A percentile compares a stretch with the other conserved stretches of the same genome.
These are phyloP conservation scores for Monodelphis domestica DNA, from an alignment of 2,797 vertebrate genomes.

Conservation along the genomic window DNA sequence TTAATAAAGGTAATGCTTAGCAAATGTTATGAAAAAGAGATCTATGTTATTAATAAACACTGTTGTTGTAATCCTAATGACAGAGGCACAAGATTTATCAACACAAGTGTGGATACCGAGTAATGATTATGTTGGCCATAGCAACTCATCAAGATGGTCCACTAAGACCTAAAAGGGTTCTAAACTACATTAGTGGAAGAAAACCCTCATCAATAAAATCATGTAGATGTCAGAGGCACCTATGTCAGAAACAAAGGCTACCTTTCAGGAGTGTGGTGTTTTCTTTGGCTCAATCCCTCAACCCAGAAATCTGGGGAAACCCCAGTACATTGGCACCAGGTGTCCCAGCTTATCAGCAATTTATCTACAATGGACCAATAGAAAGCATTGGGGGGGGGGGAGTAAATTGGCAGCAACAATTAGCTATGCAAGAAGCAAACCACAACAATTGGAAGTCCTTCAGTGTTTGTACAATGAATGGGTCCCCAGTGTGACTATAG, in stretches of 20 bases:
- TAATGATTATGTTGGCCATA: not conserved
- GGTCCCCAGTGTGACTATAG: not conserved
- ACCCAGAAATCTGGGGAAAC: not conserved
- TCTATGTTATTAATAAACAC: slow-evolving; percentile 41
- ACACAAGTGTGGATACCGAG: not conserved
- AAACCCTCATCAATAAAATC: not conserved
- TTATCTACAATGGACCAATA: not conserved
- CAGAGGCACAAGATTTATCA: slow-evolving; percentile 30
- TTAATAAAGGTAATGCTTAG: slow-evolving; percentile 16
- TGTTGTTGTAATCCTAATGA: slow-evolving; percentile 26
- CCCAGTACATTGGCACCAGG: slow-evolving; percentile 10
- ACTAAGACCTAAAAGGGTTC: not conserved
- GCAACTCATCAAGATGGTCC: not conserved
- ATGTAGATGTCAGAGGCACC: not conserved
- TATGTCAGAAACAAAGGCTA: not conserved
- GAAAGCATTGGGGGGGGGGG: not conserved
- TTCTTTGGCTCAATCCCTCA: slow-evolving; percentile 2
- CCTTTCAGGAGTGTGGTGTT: not conserved
- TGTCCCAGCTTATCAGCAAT: not conserved
- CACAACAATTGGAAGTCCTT: not conserved
- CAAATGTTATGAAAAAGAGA: slow-evolving; percentile 44
- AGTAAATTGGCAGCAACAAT: not conserved
- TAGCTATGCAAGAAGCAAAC: not conserved
- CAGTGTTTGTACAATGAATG: not conserved
- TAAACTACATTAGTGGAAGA: not conserved